A percentile compares a stretch with the other conserved stretches of the same genome.
Evolutionary conservation across 2,888 invertebrate genomes (phyloP).

Genomic region (Stenotaenia linearis): DNA sequence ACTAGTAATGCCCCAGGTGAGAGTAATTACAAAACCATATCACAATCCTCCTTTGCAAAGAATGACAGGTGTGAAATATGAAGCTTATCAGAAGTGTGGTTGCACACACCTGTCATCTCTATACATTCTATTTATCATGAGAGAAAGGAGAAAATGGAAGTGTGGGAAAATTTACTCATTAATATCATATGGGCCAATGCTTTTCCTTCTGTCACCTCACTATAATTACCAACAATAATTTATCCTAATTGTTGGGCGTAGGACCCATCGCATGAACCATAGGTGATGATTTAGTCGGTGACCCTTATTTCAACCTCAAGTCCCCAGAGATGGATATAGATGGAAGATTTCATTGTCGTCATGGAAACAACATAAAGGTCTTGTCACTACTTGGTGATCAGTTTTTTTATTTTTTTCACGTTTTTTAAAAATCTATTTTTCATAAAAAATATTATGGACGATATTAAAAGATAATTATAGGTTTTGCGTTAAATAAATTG

Average conservation of each 20-base stretch:
- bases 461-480: not conserved
- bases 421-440: not conserved
- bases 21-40: conserved; percentile 12
- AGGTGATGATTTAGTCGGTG: conserved; percentile 11
- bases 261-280: not conserved
- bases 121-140: conserved; percentile 11
- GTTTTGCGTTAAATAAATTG: not conserved
- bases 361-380: not conserved
- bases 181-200: conserved; percentile 15
- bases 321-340: not conserved
- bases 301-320: not conserved
- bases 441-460: not conserved
- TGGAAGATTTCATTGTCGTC: not conserved
- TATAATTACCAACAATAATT: conserved; percentile 19
- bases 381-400: not conserved
- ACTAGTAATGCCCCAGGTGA: not conserved
- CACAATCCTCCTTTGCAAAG: not conserved
- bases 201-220: conserved; percentile 14
- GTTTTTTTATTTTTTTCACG: not conserved
- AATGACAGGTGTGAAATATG: conserved; percentile 14
- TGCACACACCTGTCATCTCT: conserved; percentile 19
- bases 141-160: conserved; percentile 15
- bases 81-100: conserved; percentile 6
- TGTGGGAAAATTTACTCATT: conserved; percentile 15
- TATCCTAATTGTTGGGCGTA: conserved; percentile 15